phyloP scores from a whole-genome alignment of 2,797 vertebrate species.

The Anguilla pacifica region DNA sequence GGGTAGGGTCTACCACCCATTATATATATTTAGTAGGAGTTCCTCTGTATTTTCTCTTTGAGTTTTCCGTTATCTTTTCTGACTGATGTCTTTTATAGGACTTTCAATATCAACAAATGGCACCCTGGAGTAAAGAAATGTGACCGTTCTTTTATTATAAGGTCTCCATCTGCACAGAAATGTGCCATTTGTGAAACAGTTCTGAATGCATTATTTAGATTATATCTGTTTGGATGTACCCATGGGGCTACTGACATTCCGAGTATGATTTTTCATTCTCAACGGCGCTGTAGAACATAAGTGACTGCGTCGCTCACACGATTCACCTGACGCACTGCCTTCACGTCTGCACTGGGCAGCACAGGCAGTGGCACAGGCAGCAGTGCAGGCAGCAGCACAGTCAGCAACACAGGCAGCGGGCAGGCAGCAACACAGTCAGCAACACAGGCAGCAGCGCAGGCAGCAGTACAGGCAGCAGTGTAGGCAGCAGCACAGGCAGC shows the following conservation, averaged over 20 bases:
- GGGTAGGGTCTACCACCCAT: background rate
- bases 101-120: slow-evolving; percentile 5
- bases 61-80: background rate
- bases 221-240: slow-evolving; percentile 9
- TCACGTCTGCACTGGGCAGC: background rate
- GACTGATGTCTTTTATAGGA: background rate
- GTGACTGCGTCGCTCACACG: background rate
- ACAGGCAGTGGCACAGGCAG: too few species aligned
- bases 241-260: slow-evolving; percentile 1
- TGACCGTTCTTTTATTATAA: background rate
- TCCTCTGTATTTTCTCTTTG: background rate
- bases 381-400: too few species aligned
- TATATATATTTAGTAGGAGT: background rate
- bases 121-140: background rate
- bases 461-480: too few species aligned
- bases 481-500: too few species aligned
- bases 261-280: slow-evolving; percentile 3
- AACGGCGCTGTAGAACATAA: background rate
- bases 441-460: too few species aligned
- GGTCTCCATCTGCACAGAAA: background rate
- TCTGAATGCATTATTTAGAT: slow-evolving; percentile 19
- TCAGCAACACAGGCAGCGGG: too few species aligned
- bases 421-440: too few species aligned
- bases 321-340: background rate
- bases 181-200: background rate